Conservation (phyloP, 2,888 invertebrate genomes). For the Melieria picta region DNA sequence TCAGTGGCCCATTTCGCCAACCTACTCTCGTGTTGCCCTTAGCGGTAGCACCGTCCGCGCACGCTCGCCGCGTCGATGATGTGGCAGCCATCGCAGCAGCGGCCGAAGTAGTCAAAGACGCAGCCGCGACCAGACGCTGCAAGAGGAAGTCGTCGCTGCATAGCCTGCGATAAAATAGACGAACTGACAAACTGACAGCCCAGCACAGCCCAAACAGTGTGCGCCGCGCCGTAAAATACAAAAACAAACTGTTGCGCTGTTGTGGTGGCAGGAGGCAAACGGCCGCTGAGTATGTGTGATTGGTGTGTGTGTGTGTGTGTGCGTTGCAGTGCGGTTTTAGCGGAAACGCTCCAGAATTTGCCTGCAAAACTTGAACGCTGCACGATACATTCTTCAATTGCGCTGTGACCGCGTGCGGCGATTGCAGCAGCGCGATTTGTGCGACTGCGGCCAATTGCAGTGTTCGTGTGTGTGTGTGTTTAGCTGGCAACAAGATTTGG, state of each 20-base stretch:
- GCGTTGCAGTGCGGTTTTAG: slow-evolving; percentile 9
- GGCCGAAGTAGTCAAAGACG: slow-evolving; percentile 9
- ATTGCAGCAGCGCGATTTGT: background rate
- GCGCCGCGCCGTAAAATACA: background rate
- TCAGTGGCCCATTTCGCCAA: slow-evolving; percentile 46
- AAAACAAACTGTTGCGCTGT: background rate
- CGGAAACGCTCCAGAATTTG: slow-evolving; percentile 31
- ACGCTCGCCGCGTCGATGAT: background rate
- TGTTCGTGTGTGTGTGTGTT: too few relatives aligned
- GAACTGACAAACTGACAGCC: slow-evolving; percentile 31
- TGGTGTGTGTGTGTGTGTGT: background rate
- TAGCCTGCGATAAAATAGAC: slow-evolving; percentile 26
- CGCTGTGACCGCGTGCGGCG: background rate
- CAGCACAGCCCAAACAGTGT: slow-evolving; percentile 23
- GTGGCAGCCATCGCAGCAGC: slow-evolving; percentile 8
- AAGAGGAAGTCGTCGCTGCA: slow-evolving; percentile 32
- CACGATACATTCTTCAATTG: slow-evolving; percentile 26
- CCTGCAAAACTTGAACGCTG: background rate
- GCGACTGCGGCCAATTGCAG: too few relatives aligned
- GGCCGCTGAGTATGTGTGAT: background rate
- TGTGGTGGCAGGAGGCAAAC: too few relatives aligned
- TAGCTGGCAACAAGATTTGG: background rate
- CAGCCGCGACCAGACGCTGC: slow-evolving; percentile 11
- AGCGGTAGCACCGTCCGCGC: slow-evolving; percentile 38
- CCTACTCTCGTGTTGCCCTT: slow-evolving; percentile 45